Percentiles rank a stretch among this genome's conserved stretches.
These are phyloP conservation scores for Nemotelus pantherinus DNA, from an alignment of 2,888 invertebrate genomes.

Conservation along the genomic window DNA sequence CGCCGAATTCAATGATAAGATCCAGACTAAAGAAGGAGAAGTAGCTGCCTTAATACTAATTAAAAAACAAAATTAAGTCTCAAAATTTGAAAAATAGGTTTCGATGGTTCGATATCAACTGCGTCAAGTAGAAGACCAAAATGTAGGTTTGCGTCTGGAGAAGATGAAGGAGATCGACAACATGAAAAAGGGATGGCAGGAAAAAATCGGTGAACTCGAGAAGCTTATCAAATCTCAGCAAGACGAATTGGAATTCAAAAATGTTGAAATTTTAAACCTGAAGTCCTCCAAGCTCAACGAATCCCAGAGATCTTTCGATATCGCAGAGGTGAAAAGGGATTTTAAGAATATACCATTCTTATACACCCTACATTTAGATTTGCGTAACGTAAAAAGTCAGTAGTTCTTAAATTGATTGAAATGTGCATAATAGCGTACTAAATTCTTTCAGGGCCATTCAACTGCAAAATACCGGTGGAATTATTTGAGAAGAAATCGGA, in stretches of 20 bases:
- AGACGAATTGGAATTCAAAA: conserved; percentile 50
- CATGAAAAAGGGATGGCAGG: conserved; percentile 48
- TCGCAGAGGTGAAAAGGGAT: conserved; percentile 22
- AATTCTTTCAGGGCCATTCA: not conserved
- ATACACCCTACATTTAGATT: conserved; percentile 27
- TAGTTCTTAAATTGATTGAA: not conserved
- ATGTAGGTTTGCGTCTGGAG: conserved; percentile 48
- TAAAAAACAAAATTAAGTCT: not conserved
- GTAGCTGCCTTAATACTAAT: conserved; percentile 18
- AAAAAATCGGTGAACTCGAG: conserved; percentile 50
- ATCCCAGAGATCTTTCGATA: conserved; percentile 35
- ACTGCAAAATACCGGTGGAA: conserved; percentile 19
- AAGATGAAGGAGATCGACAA: conserved; percentile 47
- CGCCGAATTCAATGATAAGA: conserved; percentile 47
- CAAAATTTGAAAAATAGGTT: conserved; percentile 29
- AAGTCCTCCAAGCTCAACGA: conserved; percentile 48
- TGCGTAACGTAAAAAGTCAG: not conserved
- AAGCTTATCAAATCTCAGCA: conserved; percentile 47
- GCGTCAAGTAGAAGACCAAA: conserved; percentile 45
- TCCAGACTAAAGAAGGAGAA: conserved; percentile 52
- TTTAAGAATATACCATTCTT: conserved; percentile 17
- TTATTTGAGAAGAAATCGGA: conserved; percentile 16
- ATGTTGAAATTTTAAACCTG: conserved; percentile 46
- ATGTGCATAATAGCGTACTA: not conserved
- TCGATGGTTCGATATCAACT: conserved; percentile 49